Percentiles rank a stretch among this genome's conserved stretches.
phyloP scores from a whole-genome alignment of 2,113 vertebrate genomes.

The Beaufortia kweichowensis region DNA sequence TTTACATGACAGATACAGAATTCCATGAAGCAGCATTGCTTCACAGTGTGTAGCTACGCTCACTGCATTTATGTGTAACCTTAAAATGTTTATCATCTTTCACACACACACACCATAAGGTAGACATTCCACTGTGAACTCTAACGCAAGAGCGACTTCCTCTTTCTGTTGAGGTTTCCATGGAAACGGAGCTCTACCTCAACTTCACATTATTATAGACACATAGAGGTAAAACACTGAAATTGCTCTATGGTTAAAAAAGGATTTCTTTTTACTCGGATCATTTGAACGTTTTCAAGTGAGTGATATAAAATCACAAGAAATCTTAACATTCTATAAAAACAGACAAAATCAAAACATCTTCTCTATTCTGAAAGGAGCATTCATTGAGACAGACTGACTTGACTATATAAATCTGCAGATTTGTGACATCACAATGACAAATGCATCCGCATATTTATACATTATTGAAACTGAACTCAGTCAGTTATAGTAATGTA shows the following conservation, averaged over 20 bases:
- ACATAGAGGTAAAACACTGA: constrained; percentile 47
- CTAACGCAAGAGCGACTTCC: constrained; percentile 64
- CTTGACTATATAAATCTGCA: no score
- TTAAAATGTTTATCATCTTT: background rate
- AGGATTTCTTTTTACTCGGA: background rate
- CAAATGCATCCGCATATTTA: no score
- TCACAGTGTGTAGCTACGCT: background rate
- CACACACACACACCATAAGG: background rate
- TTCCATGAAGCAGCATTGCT: background rate
- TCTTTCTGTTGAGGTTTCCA: constrained; percentile 70
- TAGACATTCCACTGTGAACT: constrained; percentile 47
- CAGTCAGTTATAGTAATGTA: no score
- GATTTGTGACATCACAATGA: no score
- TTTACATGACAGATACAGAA: background rate
- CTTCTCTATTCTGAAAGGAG: no score
- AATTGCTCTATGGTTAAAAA: constrained; percentile 16
- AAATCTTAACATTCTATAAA: no score
- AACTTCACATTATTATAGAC: constrained; percentile 58
- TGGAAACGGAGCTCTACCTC: constrained; percentile 72
- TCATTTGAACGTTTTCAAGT: background rate
- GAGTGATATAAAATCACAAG: background rate
- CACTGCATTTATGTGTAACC: background rate
- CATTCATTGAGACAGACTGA: no score
- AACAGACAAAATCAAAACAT: no score
- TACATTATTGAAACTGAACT: no score